Evolutionary conservation across 2,888 invertebrate genomes (phyloP), one percentile per base, ranked within the genome.

Genomic region (Sclerodermus sp.): DNA sequence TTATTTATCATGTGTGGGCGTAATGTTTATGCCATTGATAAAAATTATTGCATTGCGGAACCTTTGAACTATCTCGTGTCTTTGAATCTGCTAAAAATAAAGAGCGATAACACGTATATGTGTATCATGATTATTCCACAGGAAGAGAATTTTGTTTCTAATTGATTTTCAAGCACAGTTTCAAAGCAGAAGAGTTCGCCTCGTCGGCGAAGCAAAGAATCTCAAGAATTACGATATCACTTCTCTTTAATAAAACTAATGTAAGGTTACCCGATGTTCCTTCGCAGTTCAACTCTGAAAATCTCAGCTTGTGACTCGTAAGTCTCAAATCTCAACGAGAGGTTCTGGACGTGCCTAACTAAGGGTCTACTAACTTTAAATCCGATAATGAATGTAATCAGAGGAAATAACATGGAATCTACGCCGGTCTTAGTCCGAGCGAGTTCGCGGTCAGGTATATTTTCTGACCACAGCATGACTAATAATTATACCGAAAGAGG

Each of bases 321-420:
- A 47, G 45, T 39, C 31, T 39, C 23, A 8, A 23, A 8, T 23
- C 23, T 15, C 53, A 57, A 57, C 55, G 40, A 58, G 49, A 50
- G 16, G 53, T 37, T 45, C 18, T 34, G 42, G 40, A 30, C 41
- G 36, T 31, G 47, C 49, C 57, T 62, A 61, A 60, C 57, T 55
- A 57, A 63, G 60, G 65, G 66, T 61, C 62, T 58, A 53, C 58
- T 55, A 59, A 59, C 59, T 68, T 67, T 65, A 67, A 70, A 68
- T 71, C 62, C 61, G 65, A 68, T 73, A 73, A 71, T 73, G 62
- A 73, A 72, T 71, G 69, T 70, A 70, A 73, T 73, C 70, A 68
- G 47, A 30, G 57, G 53, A 73, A 73, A 73, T 71, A 72, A 71
- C 68, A 72, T 73, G 67, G 68, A 69, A 71, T 73, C 68, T 67